phyloP scores from a whole-genome alignment of 1,140 invertebrate species.

The Heterodera carotae region DNA sequence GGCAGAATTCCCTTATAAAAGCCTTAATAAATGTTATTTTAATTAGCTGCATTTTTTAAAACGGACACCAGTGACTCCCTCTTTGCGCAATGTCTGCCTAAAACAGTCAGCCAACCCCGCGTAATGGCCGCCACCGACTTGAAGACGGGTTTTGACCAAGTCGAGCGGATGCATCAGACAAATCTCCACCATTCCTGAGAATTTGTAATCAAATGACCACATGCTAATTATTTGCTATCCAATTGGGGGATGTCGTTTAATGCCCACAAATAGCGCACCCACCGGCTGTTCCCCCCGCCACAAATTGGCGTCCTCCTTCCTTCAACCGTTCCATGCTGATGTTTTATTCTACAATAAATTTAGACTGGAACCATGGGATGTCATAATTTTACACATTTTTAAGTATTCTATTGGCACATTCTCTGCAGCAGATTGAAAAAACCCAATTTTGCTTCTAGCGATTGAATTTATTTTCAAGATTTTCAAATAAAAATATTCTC shows the following conservation, averaged over 20 bases:
- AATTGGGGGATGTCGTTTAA: not conserved
- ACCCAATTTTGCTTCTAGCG: not conserved
- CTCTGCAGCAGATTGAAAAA: not conserved
- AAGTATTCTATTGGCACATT: not conserved
- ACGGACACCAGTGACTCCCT: conserved; percentile 70
- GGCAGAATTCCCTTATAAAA: conserved; percentile 86
- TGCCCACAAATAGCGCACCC: conserved; percentile 47
- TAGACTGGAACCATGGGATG: no score
- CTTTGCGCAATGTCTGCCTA: conserved; percentile 80
- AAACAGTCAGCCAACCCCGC: conserved; percentile 82
- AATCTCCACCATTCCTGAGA: conserved; percentile 79
- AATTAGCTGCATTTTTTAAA: no score
- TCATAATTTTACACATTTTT: no score
- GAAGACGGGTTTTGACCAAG: conserved; percentile 84
- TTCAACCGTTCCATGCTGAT: conserved; percentile 56
- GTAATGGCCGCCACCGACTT: conserved; percentile 77
- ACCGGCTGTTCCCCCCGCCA: conserved; percentile 83
- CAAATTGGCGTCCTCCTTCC: conserved; percentile 78
- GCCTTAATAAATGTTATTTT: conserved; percentile 16
- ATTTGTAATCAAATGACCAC: no score
- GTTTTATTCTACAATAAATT: no score
- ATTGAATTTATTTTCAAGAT: not conserved
- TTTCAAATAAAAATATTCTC: not conserved
- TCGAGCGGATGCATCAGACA: conserved; percentile 93
- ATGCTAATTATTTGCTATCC: no score